These are phyloP conservation scores for Dinoponera quadriceps DNA, from an alignment of 1,140 invertebrate species.

Conservation along the genomic window DNA sequence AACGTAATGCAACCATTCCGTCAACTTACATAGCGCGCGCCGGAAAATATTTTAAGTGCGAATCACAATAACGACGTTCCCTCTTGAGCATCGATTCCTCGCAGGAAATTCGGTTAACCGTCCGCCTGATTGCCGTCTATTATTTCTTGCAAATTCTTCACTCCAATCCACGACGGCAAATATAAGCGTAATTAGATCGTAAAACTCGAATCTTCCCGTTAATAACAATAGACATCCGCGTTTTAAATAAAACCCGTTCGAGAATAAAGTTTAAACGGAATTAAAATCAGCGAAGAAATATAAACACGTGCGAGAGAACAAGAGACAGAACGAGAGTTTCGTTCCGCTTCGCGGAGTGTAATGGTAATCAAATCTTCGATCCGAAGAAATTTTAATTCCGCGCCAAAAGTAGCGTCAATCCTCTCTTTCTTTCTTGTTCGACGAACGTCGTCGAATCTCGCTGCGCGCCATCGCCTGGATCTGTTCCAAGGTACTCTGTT, in stretches of 20 bases:
- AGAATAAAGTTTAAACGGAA: neutral
- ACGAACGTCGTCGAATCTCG: slow-evolving; percentile 37
- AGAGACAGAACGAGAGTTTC: neutral
- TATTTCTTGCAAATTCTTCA: neutral
- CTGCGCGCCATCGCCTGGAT: slow-evolving; percentile 35
- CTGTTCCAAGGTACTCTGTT: slow-evolving; percentile 48
- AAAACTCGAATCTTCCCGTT: neutral
- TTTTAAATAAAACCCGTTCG: neutral
- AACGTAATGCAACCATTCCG: neutral
- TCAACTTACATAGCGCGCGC: neutral
- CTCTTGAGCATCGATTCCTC: neutral
- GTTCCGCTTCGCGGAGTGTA: neutral
- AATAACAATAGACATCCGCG: neutral
- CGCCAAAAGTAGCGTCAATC: slow-evolving; percentile 31
- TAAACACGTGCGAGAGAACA: neutral
- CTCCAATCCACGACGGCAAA: neutral
- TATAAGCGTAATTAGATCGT: neutral
- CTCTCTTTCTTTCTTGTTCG: slow-evolving; percentile 6
- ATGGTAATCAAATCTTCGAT: slow-evolving; percentile 35
- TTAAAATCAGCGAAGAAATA: neutral
- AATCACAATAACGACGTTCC: neutral
- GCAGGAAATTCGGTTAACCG: neutral
- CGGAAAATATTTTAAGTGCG: slow-evolving; percentile 7
- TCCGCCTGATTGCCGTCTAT: neutral
- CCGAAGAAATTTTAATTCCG: slow-evolving; percentile 37